phyloP scores from a whole-genome alignment of 1,140 invertebrate species.

The Drosophila ohnishii region DNA sequence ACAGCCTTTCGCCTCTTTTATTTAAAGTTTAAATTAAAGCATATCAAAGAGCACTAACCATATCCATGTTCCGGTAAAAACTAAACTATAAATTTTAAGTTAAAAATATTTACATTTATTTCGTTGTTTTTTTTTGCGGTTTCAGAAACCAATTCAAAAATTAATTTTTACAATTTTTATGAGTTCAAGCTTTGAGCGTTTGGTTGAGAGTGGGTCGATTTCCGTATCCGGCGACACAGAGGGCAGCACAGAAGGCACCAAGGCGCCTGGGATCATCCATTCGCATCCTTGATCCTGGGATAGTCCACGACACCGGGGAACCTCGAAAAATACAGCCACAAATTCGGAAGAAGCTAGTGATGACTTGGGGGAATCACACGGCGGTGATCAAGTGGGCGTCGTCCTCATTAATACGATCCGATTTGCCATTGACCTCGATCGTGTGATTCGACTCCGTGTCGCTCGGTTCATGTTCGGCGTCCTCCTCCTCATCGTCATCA shows the following conservation, averaged over 20 bases:
- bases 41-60: too few species aligned
- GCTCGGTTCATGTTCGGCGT: conserved; percentile 64
- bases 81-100: background rate
- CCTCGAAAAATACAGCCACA: conserved; percentile 44
- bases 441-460: conserved; percentile 71
- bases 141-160: conserved; percentile 68
- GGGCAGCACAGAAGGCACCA: conserved; percentile 21
- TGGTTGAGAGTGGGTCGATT: conserved; percentile 15
- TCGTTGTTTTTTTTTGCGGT: conserved; percentile 56
- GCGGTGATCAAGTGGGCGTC: conserved; percentile 77
- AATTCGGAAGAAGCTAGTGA: background rate
- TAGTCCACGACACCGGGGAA: conserved; percentile 12
- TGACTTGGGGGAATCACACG: conserved; percentile 43
- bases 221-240: conserved; percentile 18
- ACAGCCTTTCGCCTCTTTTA: too few species aligned
- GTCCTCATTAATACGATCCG: conserved; percentile 66
- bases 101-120: conserved; percentile 80
- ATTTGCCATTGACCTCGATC: conserved; percentile 64
- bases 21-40: too few species aligned
- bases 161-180: conserved; percentile 68
- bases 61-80: too few species aligned
- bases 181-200: conserved; percentile 40
- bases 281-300: conserved; percentile 26
- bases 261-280: conserved; percentile 12
- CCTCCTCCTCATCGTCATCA: conserved; percentile 43